Evolutionary conservation across 1,140 invertebrate genomes (phyloP).

Genomic region (Stratiolaelaps scimitus): DNA sequence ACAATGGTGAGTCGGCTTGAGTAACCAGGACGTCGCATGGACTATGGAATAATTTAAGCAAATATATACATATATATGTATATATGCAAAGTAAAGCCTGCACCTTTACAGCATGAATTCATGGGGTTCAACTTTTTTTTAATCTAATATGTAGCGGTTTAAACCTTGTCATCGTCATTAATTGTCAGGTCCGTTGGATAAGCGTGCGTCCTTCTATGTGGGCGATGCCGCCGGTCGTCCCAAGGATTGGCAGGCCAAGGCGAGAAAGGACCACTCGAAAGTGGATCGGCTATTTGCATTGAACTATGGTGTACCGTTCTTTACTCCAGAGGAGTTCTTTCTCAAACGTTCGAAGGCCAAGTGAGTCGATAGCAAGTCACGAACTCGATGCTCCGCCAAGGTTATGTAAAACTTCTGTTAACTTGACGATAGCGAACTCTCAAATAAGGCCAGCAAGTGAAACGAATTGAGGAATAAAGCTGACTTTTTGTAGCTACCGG

Average conservation of each 20-base stretch:
- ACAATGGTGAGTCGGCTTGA: slow-evolving; percentile 19
- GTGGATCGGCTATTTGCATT: slow-evolving; percentile 34
- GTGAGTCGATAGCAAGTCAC: slow-evolving; percentile 3
- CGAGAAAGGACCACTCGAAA: slow-evolving; percentile 31
- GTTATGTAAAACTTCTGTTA: too few relatives aligned
- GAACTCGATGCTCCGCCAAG: too few relatives aligned
- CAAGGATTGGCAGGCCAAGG: slow-evolving; percentile 18
- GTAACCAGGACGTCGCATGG: too few relatives aligned
- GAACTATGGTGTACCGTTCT: slow-evolving; percentile 31
- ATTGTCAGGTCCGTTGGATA: slow-evolving; percentile 30
- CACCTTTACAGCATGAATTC: too few relatives aligned
- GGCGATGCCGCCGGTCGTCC: slow-evolving; percentile 34
- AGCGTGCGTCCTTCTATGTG: slow-evolving; percentile 32
- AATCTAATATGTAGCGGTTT: neutral
- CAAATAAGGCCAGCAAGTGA: too few relatives aligned
- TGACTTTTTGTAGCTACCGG: too few relatives aligned
- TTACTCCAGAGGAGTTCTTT: slow-evolving; percentile 34
- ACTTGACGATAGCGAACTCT: too few relatives aligned
- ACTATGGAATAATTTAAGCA: neutral
- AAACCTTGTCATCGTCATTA: neutral
- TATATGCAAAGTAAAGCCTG: too few relatives aligned
- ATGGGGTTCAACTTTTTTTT: too few relatives aligned
- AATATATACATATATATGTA: neutral
- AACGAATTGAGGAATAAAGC: too few relatives aligned
- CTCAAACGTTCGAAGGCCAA: slow-evolving; percentile 1